Conservation (phyloP, 2,797 vertebrate genomes). For the Gorsachius magnificus region DNA sequence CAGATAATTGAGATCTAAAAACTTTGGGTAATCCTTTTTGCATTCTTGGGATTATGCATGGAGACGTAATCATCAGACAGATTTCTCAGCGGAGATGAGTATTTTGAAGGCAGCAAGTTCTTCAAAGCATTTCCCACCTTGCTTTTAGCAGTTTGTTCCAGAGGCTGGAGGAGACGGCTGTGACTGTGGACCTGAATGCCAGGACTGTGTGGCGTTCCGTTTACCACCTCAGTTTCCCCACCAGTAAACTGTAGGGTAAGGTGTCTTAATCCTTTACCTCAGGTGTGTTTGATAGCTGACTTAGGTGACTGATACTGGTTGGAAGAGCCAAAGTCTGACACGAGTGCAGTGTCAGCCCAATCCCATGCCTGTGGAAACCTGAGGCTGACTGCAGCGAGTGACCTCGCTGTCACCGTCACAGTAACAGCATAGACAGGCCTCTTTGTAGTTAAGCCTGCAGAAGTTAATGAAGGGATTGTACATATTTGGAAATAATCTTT, state of each 20-base stretch:
- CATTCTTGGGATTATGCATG: not conserved
- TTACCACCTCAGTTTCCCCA: not conserved
- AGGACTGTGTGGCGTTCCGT: fast-evolving
- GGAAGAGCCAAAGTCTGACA: not conserved
- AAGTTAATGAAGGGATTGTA: not conserved
- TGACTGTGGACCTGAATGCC: not conserved
- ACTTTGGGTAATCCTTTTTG: not conserved
- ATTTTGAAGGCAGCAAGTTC: not conserved
- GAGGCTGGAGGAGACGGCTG: not conserved
- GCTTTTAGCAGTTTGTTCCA: not conserved
- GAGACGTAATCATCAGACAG: not conserved
- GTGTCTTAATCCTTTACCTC: not conserved
- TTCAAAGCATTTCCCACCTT: not conserved
- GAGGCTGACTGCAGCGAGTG: not conserved
- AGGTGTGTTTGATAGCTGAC: not conserved
- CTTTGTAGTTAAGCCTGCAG: not conserved
- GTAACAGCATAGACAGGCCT: not conserved
- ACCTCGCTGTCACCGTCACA: not conserved
- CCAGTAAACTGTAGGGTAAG: not conserved
- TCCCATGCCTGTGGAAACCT: not conserved
- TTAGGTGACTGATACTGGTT: not conserved
- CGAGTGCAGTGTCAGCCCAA: not conserved
- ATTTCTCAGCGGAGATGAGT: not conserved
- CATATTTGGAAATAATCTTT: not conserved
- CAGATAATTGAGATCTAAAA: not conserved